phyloP scores from a whole-genome alignment of 2,888 invertebrate species.

The Brachyptera risi region DNA sequence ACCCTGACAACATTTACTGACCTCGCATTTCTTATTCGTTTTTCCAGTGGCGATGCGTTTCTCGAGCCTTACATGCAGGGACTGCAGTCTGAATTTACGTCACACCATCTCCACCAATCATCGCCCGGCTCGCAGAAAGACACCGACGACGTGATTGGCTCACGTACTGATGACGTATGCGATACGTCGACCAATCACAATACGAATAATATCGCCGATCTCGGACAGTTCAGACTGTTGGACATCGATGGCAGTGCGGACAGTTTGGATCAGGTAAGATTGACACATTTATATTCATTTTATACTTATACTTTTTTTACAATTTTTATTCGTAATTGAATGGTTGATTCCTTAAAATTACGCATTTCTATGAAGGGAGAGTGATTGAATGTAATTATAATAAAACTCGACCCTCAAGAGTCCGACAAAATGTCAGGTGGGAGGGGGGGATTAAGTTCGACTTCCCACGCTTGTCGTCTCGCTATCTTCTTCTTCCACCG shows the following conservation, averaged over 20 bases:
- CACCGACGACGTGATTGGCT: slow-evolving; percentile 42
- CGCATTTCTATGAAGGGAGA: too few species aligned
- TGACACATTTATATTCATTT: too few species aligned
- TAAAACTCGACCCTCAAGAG: too few species aligned
- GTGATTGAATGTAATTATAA: too few species aligned
- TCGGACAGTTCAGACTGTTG: slow-evolving; percentile 46
- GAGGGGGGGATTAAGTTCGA: too few species aligned
- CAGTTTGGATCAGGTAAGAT: slow-evolving; percentile 53
- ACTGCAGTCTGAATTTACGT: slow-evolving; percentile 46
- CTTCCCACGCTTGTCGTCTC: not conserved
- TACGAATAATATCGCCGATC: slow-evolving; percentile 35
- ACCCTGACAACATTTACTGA: not conserved
- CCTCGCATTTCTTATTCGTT: slow-evolving; percentile 35
- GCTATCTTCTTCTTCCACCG: too few species aligned
- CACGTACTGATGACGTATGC: slow-evolving; percentile 47
- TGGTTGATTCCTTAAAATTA: too few species aligned
- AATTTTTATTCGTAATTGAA: too few species aligned
- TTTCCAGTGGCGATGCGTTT: slow-evolving; percentile 70
- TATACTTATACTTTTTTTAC: too few species aligned
- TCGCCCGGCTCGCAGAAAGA: slow-evolving; percentile 35
- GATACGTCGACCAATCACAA: slow-evolving; percentile 22
- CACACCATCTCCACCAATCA: slow-evolving; percentile 32
- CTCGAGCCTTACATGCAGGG: slow-evolving; percentile 70
- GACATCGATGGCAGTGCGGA: slow-evolving; percentile 45
- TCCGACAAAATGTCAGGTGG: too few species aligned